A percentile compares a stretch with the other conserved stretches of the same genome.
Evolutionary conservation across 2,797 vertebrate genomes (phyloP).

Genomic region (Florisuga fusca): DNA sequence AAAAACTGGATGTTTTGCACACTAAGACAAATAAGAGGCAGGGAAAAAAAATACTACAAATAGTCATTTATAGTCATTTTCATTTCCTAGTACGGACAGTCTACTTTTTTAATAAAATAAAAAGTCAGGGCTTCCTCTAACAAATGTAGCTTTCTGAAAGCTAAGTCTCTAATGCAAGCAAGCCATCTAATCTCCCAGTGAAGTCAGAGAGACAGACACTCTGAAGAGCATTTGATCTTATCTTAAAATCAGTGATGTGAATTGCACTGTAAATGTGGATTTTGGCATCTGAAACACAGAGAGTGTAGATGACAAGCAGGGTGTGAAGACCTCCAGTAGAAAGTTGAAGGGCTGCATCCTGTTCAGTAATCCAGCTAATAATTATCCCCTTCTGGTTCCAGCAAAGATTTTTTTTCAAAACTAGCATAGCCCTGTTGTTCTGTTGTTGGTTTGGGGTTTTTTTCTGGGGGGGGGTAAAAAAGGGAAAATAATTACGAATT

Average conservation of each 20-base stretch:
- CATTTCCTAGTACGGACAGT: background rate
- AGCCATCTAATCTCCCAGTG: background rate
- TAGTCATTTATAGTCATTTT: background rate
- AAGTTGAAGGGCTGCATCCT: background rate
- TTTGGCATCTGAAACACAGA: background rate
- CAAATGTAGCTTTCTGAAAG: background rate
- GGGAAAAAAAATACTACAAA: background rate
- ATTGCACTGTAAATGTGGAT: background rate
- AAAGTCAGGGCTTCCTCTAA: background rate
- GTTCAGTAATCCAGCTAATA: background rate
- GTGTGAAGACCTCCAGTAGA: background rate
- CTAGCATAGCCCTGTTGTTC: background rate
- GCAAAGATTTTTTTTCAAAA: background rate
- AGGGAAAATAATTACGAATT: background rate
- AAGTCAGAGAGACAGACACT: background rate
- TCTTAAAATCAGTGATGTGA: background rate
- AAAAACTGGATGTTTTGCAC: background rate
- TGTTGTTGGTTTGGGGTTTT: too few species aligned
- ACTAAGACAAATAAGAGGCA: background rate
- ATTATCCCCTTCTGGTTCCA: background rate
- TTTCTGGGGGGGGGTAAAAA: background rate
- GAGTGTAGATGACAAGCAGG: background rate
- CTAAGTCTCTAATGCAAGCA: fast-evolving
- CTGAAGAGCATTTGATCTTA: background rate
- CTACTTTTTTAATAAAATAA: background rate